Percentiles rank a stretch among this genome's conserved stretches.
Conservation (phyloP, 2,113 vertebrate species). For the Vanacampus margaritifer region DNA sequence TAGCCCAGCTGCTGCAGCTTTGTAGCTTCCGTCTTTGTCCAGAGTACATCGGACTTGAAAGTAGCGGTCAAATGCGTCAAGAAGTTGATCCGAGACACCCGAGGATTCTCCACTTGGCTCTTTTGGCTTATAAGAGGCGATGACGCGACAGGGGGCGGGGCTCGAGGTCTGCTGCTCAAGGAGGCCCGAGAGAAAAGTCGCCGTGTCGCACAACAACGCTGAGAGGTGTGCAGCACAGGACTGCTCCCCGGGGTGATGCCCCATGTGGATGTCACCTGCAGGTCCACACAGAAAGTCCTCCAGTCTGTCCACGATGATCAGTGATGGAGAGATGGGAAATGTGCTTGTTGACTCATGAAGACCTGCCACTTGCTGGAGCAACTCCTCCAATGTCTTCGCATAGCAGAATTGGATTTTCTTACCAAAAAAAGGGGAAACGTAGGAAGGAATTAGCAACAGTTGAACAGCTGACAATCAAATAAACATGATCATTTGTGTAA, state of each 20-base stretch:
- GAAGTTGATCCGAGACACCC: slow-evolving; percentile 37
- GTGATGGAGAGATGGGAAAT: slow-evolving; percentile 42
- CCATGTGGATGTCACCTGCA: slow-evolving; percentile 5
- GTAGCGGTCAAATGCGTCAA: slow-evolving; percentile 68
- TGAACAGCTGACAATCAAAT: no score
- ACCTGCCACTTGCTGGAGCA: slow-evolving; percentile 65
- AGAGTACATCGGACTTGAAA: slow-evolving; percentile 68
- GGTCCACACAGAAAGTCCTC: slow-evolving; percentile 53
- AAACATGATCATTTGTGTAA: no score
- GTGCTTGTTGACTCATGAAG: slow-evolving; percentile 61
- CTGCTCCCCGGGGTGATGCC: slow-evolving; percentile 33
- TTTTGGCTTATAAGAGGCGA: slow-evolving; percentile 60
- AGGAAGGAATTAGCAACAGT: no score
- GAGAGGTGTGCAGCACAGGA: slow-evolving; percentile 55
- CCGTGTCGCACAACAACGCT: slow-evolving; percentile 69
- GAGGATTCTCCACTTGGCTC: slow-evolving; percentile 9
- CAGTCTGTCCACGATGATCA: slow-evolving; percentile 70
- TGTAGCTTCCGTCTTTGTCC: slow-evolving; percentile 37
- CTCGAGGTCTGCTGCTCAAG: slow-evolving; percentile 21
- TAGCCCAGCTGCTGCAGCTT: slow-evolving; percentile 30
- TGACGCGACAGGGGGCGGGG: slow-evolving; percentile 53
- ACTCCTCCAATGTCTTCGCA: slow-evolving; percentile 62
- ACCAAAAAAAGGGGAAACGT: background rate
- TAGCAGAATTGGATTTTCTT: slow-evolving; percentile 76
- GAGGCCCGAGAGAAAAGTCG: slow-evolving; percentile 58